phyloP scores from a whole-genome alignment of 1,140 invertebrate species.

The Delia radicum region DNA sequence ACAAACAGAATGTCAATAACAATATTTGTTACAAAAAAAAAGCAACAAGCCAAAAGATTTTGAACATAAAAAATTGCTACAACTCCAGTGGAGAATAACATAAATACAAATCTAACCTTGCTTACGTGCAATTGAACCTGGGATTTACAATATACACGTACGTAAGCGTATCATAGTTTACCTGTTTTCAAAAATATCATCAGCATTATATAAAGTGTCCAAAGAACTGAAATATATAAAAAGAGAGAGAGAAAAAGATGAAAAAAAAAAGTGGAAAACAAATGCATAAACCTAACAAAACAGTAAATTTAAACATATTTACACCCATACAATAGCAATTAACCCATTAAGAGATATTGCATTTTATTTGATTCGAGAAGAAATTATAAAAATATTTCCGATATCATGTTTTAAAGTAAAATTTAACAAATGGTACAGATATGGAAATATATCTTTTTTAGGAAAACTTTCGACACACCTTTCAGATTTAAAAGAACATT shows the following conservation, averaged over 20 bases:
- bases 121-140: constrained; percentile 27
- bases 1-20: not conserved
- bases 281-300: constrained; percentile 9
- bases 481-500: too few species aligned
- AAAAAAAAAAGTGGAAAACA: not conserved
- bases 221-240: not conserved
- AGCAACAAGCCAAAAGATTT: not conserved
- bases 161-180: not conserved
- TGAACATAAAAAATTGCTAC: not conserved
- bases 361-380: too few species aligned
- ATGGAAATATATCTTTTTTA: too few species aligned
- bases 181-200: not conserved
- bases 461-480: too few species aligned
- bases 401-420: too few species aligned
- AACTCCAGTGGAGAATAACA: not conserved
- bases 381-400: too few species aligned
- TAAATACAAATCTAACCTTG: constrained; percentile 21
- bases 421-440: too few species aligned
- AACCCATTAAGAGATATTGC: not conserved
- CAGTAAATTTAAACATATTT: constrained; percentile 22
- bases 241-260: not conserved
- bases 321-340: not conserved
- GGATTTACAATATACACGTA: not conserved
- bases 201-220: not conserved
- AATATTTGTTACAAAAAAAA: not conserved